Evolutionary conservation across 2,888 invertebrate genomes (phyloP).

Genomic region (Pristionchus fissidentatus): DNA sequence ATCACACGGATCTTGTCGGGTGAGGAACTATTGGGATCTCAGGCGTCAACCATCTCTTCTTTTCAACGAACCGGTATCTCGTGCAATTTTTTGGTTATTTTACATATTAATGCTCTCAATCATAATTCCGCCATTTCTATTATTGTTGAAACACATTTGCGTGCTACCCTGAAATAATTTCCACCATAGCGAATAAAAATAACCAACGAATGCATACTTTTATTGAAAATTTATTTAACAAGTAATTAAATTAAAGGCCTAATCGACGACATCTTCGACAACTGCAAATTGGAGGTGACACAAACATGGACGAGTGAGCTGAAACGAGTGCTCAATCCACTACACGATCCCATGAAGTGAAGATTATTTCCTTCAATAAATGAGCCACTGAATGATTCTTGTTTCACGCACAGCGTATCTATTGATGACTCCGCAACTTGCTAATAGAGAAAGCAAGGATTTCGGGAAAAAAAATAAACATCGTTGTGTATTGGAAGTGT

Average conservation of each 20-base stretch:
- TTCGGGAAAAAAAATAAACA: neutral
- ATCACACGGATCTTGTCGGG: too few species aligned
- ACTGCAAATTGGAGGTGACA: neutral
- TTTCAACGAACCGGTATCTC: too few species aligned
- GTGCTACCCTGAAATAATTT: neutral
- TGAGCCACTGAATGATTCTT: neutral
- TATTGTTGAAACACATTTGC: neutral
- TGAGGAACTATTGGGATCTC: too few species aligned
- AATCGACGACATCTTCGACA: conserved; percentile 24
- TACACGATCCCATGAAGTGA: conserved; percentile 3
- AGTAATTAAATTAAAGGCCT: too few species aligned
- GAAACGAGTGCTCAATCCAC: neutral
- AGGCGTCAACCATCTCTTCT: too few species aligned
- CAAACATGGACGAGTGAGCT: neutral
- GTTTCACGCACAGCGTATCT: neutral
- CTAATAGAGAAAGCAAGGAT: neutral
- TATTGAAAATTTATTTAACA: neutral
- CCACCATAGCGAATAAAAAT: neutral
- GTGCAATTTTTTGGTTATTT: too few species aligned
- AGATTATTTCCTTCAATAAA: neutral
- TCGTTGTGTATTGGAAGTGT: neutral
- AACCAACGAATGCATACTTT: neutral
- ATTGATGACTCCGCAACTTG: too few species aligned
- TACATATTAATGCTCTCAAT: too few species aligned
- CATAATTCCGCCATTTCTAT: neutral